Conservation (phyloP, 2,888 invertebrate species). For the Automeris io region DNA sequence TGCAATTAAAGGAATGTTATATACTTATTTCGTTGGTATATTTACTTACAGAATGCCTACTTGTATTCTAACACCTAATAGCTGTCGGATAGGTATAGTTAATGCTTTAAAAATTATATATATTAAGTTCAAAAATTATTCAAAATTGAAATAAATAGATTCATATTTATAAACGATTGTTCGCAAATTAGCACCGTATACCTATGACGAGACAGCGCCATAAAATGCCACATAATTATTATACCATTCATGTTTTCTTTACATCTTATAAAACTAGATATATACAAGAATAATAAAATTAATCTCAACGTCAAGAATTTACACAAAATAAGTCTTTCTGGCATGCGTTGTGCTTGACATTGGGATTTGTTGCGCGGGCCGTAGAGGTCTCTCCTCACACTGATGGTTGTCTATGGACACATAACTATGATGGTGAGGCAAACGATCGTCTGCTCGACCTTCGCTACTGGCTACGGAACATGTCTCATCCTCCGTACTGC, state of each 20-base stretch:
- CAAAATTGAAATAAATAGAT: not conserved
- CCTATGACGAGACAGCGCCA: not conserved
- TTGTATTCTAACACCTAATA: not conserved
- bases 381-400: conserved; percentile 67
- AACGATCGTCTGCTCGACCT: conserved; percentile 70
- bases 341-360: conserved; percentile 66
- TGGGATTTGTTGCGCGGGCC: conserved; percentile 68
- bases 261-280: not conserved
- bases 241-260: not conserved
- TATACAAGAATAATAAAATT: conserved; percentile 12
- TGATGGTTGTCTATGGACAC: conserved; percentile 73
- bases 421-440: conserved; percentile 77
- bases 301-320: conserved; percentile 32
- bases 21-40: conserved; percentile 2
- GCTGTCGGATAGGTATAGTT: not conserved
- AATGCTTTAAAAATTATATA: not conserved
- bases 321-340: conserved; percentile 74
- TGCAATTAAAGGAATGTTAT: conserved; percentile 47
- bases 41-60: not conserved
- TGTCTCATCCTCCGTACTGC: conserved; percentile 80
- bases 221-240: not conserved
- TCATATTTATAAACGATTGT: not conserved
- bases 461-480: conserved; percentile 77
- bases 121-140: not conserved
- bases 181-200: not conserved